Evolutionary conservation across 2,797 vertebrate genomes (phyloP).

Genomic region (Hypotaenidia okinawae): DNA sequence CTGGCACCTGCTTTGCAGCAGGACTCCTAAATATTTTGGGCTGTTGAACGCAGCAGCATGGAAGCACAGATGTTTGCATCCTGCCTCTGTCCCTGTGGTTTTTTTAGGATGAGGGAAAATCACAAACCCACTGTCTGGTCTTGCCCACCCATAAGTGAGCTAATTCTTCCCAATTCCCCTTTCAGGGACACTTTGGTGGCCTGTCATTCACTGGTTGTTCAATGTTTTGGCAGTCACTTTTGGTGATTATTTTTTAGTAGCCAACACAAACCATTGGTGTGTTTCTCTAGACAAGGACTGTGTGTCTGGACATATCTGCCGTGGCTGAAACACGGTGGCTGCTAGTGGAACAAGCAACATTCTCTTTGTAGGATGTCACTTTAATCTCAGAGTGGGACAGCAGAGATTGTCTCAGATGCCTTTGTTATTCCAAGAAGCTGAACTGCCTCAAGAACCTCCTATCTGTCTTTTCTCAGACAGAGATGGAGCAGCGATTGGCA

Average conservation of each 20-base stretch:
- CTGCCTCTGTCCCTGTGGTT: neutral
- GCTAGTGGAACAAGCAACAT: neutral
- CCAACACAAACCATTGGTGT: neutral
- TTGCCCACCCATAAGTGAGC: neutral
- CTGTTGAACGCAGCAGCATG: neutral
- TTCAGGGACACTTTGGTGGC: neutral
- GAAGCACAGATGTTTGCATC: neutral
- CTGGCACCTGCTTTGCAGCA: neutral
- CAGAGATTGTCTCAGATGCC: neutral
- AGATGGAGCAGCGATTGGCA: conserved; percentile 70
- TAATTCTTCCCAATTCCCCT: neutral
- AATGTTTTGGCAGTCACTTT: neutral
- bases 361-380: neutral
- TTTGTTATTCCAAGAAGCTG: neutral
- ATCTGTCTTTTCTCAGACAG: conserved; percentile 13
- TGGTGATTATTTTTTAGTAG: neutral
- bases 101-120: neutral
- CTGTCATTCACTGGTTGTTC: neutral
- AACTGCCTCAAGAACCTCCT: neutral
- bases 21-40: neutral
- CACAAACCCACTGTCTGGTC: neutral
- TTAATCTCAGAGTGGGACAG: neutral
- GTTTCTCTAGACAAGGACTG: neutral
- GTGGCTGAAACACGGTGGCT: neutral
- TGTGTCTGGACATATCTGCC: neutral